Evolutionary conservation across 2,113 vertebrate genomes (phyloP), one percentile per base, ranked within the genome.

Genomic region (Meles meles): DNA sequence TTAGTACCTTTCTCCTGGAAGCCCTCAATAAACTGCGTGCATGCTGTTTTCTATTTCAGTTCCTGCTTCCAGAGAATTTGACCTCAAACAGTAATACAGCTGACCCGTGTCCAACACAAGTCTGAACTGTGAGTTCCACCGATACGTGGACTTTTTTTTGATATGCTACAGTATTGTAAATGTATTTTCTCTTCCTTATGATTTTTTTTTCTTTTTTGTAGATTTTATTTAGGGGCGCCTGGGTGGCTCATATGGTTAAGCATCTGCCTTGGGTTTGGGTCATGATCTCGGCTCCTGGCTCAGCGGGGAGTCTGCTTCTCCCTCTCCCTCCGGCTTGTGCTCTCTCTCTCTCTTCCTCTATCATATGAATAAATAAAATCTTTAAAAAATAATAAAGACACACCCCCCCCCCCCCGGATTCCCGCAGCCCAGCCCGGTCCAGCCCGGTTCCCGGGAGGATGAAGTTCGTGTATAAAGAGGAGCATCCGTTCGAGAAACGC

Each of bases 391-490:
- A 57, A 25, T 59, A 59, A n/a, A n/a, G n/a, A n/a, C n/a, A n/a
- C n/a, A n/a, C n/a, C n/a, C n/a, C 74, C 96, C 95, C 94, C 95
- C 94, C 93, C 42, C 93, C 82, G 90, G 95, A 94, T 96, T 97
- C 91, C 96, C 96, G 94, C 92, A 69, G 84, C 90, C 96, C 90
- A 81, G 88, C 94, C 95, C 72, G 96, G 93, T 94, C 87, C 92
- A 94, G 52, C 98, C 97, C 93, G 92, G 99, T 94, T 89, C 97
- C 97, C 87, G 96, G 98, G 97, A 98, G 97, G 96, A 99, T 99
- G 99, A 99, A 99, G 99, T 99, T 99, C 96, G 99, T 99, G n/a
- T 99, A 99, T 98, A 99, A 99, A 98, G 99, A 99, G 95, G 99
- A 99, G 98, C 99, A 99, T 65, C 99, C 99, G 4, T 99, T 99